Conservation (phyloP, 2,888 invertebrate genomes). For the Chalcis sispes region DNA sequence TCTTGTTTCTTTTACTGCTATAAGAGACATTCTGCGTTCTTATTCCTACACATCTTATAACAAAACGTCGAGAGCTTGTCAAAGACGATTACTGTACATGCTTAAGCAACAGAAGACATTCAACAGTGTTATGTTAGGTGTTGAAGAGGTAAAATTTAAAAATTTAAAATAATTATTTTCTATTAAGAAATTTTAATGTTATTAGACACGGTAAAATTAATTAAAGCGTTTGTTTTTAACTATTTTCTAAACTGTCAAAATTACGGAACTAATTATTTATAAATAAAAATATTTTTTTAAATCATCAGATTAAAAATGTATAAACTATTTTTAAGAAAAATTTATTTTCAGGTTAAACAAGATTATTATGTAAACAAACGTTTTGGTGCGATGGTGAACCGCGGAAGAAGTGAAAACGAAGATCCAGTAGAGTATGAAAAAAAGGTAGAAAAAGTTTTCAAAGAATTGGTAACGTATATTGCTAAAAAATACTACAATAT, state of each 20-base stretch:
- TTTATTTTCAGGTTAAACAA: constrained; percentile 76
- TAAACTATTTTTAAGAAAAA: neutral
- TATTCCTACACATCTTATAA: constrained; percentile 77
- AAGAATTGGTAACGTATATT: constrained; percentile 69
- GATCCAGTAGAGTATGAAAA: constrained; percentile 65
- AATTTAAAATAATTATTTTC: too few species aligned
- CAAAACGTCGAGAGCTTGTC: constrained; percentile 84
- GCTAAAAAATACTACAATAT: constrained; percentile 72
- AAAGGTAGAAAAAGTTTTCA: constrained; percentile 66
- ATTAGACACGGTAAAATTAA: neutral
- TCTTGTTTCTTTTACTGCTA: constrained; percentile 74
- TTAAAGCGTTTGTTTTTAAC: neutral
- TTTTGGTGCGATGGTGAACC: constrained; percentile 74
- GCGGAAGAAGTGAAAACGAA: constrained; percentile 69
- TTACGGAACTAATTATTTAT: neutral
- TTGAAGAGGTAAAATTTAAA: constrained; percentile 77
- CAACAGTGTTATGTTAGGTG: constrained; percentile 80
- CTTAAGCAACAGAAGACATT: constrained; percentile 79
- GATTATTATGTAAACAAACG: constrained; percentile 77
- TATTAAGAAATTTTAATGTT: neutral
- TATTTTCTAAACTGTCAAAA: neutral
- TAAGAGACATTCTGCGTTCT: constrained; percentile 80
- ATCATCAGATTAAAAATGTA: neutral
- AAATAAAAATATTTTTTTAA: neutral
- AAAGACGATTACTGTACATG: constrained; percentile 81